A percentile compares a stretch with the other conserved stretches of the same genome.
These are phyloP conservation scores for Bombyx mori DNA, from an alignment of 1,140 invertebrate species.

Conservation along the genomic window DNA sequence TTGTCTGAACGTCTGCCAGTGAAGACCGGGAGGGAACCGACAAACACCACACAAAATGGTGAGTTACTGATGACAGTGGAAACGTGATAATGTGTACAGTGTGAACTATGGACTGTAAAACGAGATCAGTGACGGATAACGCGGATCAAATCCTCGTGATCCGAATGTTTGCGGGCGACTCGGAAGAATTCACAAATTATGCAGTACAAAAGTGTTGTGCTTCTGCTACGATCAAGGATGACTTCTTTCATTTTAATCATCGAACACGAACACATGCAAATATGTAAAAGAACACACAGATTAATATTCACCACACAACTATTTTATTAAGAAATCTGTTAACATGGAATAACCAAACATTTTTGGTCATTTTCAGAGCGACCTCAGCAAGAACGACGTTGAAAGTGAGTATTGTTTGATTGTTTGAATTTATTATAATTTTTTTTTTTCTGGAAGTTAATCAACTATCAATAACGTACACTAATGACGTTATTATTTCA, in stretches of 20 bases:
- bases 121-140: constrained; percentile 36
- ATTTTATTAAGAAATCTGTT: constrained; percentile 30
- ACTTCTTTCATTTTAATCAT: constrained; percentile 23
- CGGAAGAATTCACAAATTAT: constrained; percentile 5
- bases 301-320: constrained; percentile 14
- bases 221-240: constrained; percentile 35
- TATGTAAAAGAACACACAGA: constrained; percentile 29
- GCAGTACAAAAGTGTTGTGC: constrained; percentile 47
- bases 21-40: constrained; percentile 74
- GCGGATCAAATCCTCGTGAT: constrained; percentile 33
- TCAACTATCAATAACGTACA: no score
- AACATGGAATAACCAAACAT: constrained; percentile 53
- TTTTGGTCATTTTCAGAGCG: constrained; percentile 76
- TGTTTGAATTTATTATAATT: not conserved
- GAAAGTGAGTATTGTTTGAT: constrained; percentile 77
- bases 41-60: constrained; percentile 76
- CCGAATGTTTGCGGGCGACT: constrained; percentile 44
- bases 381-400: constrained; percentile 79
- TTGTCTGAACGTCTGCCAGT: constrained; percentile 79
- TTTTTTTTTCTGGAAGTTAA: no score
- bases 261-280: constrained; percentile 26
- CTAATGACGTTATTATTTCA: no score
- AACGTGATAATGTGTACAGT: constrained; percentile 62
- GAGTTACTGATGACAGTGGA: constrained; percentile 68
- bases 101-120: constrained; percentile 42